Conservation (phyloP, 2,113 vertebrate species). For the Erpornis zantholeuca region DNA sequence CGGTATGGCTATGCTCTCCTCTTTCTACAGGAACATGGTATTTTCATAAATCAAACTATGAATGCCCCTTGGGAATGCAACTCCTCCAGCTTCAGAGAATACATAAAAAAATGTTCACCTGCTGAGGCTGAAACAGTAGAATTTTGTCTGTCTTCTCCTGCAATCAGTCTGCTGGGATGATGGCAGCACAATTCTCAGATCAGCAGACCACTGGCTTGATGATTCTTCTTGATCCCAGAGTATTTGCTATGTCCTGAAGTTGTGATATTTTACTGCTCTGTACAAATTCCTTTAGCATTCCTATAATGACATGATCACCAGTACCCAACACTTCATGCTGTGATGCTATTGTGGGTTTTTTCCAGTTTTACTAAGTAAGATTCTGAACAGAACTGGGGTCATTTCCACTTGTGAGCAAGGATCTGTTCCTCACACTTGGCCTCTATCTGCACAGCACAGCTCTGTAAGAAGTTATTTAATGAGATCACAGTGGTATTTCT, state of each 20-base stretch:
- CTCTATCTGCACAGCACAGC: not conserved
- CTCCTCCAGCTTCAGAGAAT: not conserved
- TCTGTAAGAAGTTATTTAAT: not conserved
- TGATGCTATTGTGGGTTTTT: accelerated
- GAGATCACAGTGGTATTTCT: not conserved
- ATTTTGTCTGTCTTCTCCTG: not conserved
- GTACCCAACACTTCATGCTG: not conserved
- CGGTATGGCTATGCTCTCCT: not conserved
- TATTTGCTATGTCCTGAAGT: not conserved
- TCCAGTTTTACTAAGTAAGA: not conserved
- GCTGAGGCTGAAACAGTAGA: not conserved
- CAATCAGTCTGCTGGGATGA: not conserved
- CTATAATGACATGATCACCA: not conserved
- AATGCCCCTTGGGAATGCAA: not conserved
- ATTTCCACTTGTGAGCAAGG: not conserved
- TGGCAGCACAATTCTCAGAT: not conserved
- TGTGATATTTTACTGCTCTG: not conserved
- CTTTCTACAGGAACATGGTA: not conserved
- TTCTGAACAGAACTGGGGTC: not conserved
- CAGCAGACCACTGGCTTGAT: not conserved
- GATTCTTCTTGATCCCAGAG: not conserved
- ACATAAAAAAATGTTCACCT: not conserved
- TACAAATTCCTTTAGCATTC: not conserved
- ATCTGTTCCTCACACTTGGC: not conserved
- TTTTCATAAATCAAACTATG: not conserved